Percentiles rank a stretch among this genome's conserved stretches.
These are phyloP conservation scores for Drosophila stalkeri DNA, from an alignment of 2,888 invertebrate species.

Conservation along the genomic window DNA sequence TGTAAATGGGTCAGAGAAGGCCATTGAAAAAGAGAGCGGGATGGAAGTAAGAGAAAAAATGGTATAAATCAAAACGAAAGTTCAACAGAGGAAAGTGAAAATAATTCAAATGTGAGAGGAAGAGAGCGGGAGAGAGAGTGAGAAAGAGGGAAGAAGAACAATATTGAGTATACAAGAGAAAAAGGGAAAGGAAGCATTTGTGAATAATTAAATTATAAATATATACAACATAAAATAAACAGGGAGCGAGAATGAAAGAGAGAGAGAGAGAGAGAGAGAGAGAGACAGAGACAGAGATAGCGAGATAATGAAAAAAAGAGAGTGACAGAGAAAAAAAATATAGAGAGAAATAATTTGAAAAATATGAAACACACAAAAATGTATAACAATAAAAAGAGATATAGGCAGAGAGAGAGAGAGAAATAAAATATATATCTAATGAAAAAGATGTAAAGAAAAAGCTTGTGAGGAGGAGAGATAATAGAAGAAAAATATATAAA, in stretches of 20 bases:
- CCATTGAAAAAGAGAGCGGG: not conserved
- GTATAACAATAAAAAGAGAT: no score
- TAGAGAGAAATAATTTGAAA: not conserved
- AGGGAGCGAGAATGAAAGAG: constrained; percentile 18
- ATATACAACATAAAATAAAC: no score
- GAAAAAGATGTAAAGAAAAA: no score
- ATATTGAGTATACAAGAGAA: not conserved
- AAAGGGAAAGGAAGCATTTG: not conserved
- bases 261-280: not conserved
- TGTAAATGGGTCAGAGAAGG: constrained; percentile 65
- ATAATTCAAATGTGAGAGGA: constrained; percentile 44
- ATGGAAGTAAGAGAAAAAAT: constrained; percentile 1
- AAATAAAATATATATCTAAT: no score
- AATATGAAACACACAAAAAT: no score
- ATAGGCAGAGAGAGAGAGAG: no score
- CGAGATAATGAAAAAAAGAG: not conserved
- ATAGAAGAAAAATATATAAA: no score
- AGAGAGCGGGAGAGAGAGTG: not conserved
- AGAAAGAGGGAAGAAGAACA: not conserved
- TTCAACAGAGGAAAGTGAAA: constrained; percentile 69
- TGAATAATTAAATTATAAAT: no score
- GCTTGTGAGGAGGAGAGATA: no score
- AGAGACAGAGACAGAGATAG: not conserved
- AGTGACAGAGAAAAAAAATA: not conserved
- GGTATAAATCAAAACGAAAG: constrained; percentile 70